Evolutionary conservation across 2,888 invertebrate species (phyloP).

Genomic region (Platycheirus albimanus): DNA sequence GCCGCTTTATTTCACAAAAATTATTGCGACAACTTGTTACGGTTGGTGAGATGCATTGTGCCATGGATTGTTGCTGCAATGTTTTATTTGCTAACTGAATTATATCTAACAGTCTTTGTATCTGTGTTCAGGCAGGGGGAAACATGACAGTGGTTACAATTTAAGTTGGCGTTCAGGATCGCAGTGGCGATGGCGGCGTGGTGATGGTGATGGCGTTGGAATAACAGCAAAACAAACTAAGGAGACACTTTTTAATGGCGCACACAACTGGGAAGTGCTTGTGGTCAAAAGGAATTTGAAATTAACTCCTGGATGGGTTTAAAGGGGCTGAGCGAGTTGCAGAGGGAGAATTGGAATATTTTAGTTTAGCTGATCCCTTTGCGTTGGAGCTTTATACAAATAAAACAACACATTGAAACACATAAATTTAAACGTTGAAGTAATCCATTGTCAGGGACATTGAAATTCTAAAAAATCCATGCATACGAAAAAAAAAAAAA

Average conservation of each 20-base stretch:
- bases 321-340: background rate
- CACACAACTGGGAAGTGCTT: slow-evolving; percentile 55
- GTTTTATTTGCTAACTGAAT: slow-evolving; percentile 74
- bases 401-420: background rate
- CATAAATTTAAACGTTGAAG: background rate
- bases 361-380: slow-evolving; percentile 17
- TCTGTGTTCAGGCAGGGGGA: slow-evolving; percentile 1
- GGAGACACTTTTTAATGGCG: slow-evolving; percentile 62
- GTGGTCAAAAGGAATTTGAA: slow-evolving; percentile 70
- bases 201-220: background rate
- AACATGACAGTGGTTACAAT: slow-evolving; percentile 70
- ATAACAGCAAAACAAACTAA: slow-evolving; percentile 47
- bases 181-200: background rate
- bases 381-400: background rate
- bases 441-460: background rate
- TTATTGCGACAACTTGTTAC: slow-evolving; percentile 77
- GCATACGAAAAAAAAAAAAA: too few relatives aligned
- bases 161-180: slow-evolving; percentile 59
- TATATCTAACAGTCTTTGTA: slow-evolving; percentile 49
- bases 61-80: slow-evolving; percentile 72
- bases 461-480: too few relatives aligned
- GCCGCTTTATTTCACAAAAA: slow-evolving; percentile 71
- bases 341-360: slow-evolving; percentile 28
- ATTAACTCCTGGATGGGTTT: slow-evolving; percentile 45
- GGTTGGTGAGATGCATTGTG: slow-evolving; percentile 76